Evolutionary conservation across 2,888 invertebrate species (phyloP).

Genomic region (Pachliopta kotzebuea): DNA sequence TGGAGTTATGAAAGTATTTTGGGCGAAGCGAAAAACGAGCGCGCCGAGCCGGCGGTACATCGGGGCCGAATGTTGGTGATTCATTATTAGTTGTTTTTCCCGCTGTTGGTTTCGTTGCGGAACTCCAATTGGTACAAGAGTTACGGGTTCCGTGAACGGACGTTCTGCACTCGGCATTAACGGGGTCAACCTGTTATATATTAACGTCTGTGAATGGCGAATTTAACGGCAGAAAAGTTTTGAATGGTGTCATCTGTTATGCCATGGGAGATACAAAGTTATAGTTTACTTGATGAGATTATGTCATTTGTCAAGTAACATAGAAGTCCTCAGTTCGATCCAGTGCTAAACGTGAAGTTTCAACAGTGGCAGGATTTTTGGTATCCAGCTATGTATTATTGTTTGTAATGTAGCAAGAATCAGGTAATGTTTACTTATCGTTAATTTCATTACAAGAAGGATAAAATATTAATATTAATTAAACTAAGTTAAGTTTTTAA

Average conservation of each 20-base stretch:
- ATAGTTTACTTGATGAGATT: too few species aligned
- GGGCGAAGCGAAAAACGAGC: slow-evolving; percentile 35
- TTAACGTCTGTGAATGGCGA: slow-evolving; percentile 21
- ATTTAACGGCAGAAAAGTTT: slow-evolving; percentile 28
- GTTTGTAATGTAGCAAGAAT: too few species aligned
- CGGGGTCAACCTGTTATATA: slow-evolving; percentile 20
- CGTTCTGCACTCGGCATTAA: slow-evolving; percentile 14
- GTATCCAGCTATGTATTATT: too few species aligned
- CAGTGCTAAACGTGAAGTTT: too few species aligned
- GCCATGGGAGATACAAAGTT: too few species aligned
- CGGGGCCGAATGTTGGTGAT: slow-evolving; percentile 46
- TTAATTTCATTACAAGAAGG: too few species aligned
- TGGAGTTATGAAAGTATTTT: slow-evolving; percentile 36
- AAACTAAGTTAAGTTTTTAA: too few species aligned
- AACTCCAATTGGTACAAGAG: slow-evolving; percentile 15
- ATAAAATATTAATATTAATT: too few species aligned
- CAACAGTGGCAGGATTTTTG: too few species aligned
- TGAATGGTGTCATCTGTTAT: not conserved
- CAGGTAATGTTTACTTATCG: too few species aligned
- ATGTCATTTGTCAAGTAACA: too few species aligned
- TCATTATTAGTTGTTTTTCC: slow-evolving; percentile 68
- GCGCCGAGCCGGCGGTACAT: slow-evolving; percentile 35
- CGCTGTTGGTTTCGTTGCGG: slow-evolving; percentile 39
- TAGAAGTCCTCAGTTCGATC: too few species aligned
- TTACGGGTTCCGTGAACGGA: slow-evolving; percentile 11